Evolutionary conservation across 1,140 invertebrate species (phyloP), one percentile per base, ranked within the genome.

Genomic region (Spodoptera litura): DNA sequence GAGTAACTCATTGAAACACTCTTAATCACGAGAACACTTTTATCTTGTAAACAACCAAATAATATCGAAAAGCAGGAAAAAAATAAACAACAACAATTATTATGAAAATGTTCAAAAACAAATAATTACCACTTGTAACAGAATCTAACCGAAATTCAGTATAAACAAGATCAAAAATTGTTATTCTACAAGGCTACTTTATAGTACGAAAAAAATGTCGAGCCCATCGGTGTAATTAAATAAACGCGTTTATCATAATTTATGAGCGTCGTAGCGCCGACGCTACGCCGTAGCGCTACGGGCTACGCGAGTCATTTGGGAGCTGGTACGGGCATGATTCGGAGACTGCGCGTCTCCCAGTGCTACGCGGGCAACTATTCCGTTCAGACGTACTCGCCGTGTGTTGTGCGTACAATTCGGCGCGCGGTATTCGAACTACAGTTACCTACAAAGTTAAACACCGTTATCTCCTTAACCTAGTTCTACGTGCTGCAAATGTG

Each of bases 321-420:
- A 78, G 79, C 62, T 85, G 80, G 80, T 86, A 83, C 78, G 78
- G 59, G 82, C 85, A 85, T 86, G 83, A 85, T 79, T 87, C 84
- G 85, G 88, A 89, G 88, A 84, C 88, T 89, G 88, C 88, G 88
- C 88, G 87, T 78, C 80, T 81, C 79, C 85, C 86, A 89, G 88
- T 89, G 78, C 80, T 81, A 78, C 82, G 81, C 74, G 79, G 79
- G 73, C 80, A 51, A 78, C 81, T 68, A 73, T 72, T 55, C 75
- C 49, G 81, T 76, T 61, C 78, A 58, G 82, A 78, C 83, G 83
- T 87, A 74, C 13, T 15, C 6, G 8, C 75, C n/a, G 76, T 80
- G 70, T 81, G 70, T 75, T 71, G 75, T 72, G 55, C 75, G 52
- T 31, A 20, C 12, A 25, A 71, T 15, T 11, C 61, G 78, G 78